A percentile compares a stretch with the other conserved stretches of the same genome.
Conservation (phyloP, 2,888 invertebrate species). For the Coremacera marginata region DNA sequence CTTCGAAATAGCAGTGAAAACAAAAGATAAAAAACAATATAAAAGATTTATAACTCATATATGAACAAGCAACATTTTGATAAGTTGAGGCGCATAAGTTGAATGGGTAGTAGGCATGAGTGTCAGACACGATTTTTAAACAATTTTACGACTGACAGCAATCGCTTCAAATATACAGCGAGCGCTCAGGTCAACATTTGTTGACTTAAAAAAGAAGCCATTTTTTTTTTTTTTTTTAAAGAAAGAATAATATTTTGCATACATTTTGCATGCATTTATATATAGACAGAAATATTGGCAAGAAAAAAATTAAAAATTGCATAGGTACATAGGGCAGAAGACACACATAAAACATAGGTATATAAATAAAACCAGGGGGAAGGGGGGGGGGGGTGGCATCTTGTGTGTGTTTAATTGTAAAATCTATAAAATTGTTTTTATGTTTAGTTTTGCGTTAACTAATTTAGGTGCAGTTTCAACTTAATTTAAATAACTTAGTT, state of each 20-base stretch:
- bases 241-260: constrained; percentile 47
- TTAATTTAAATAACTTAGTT: constrained; percentile 21
- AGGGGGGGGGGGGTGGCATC: no score
- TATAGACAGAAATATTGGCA: constrained; percentile 53
- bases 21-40: background rate
- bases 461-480: constrained; percentile 26
- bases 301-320: no score
- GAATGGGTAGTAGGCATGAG: background rate
- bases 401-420: background rate
- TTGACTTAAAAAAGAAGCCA: constrained; percentile 51
- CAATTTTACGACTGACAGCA: no score
- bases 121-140: no score
- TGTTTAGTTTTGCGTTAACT: background rate
- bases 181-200: constrained; percentile 45
- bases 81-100: background rate
- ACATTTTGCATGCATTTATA: constrained; percentile 53
- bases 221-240: no score
- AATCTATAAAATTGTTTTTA: constrained; percentile 9
- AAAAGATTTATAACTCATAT: background rate
- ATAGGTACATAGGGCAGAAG: no score
- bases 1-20: background rate
- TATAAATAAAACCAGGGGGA: no score
- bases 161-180: background rate
- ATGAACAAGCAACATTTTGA: background rate
- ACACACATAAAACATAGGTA: no score